Evolutionary conservation across 2,888 invertebrate genomes (phyloP).

Genomic region (Drosophila rellima): DNA sequence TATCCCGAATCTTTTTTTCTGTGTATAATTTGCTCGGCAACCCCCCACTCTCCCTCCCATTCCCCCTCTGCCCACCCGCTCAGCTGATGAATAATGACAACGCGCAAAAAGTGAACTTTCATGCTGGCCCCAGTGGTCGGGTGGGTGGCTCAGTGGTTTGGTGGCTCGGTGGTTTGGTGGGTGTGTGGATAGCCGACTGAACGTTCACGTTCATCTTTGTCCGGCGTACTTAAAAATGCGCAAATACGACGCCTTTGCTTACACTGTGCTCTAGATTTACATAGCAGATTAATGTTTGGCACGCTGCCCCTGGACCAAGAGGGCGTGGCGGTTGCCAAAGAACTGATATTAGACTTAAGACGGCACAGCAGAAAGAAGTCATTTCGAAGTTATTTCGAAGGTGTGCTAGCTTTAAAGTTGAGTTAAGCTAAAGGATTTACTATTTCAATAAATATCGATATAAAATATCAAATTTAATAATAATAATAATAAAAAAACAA

Average conservation of each 20-base stretch:
- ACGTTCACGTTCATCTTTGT: slow-evolving; percentile 47
- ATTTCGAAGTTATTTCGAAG: background rate
- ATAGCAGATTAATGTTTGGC: slow-evolving; percentile 70
- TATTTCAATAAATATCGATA: background rate
- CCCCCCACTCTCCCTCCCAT: slow-evolving; percentile 5
- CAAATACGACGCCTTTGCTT: slow-evolving; percentile 66
- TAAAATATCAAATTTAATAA: too few relatives aligned
- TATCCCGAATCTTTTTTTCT: too few relatives aligned
- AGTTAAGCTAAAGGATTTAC: background rate
- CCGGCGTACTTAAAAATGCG: slow-evolving; percentile 66
- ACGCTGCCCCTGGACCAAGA: background rate
- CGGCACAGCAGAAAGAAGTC: background rate
- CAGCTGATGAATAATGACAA: slow-evolving; percentile 83
- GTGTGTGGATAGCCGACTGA: slow-evolving; percentile 3
- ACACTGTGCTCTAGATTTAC: slow-evolving; percentile 66
- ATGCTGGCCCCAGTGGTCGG: slow-evolving; percentile 33
- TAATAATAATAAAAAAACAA: too few relatives aligned
- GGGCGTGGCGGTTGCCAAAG: background rate
- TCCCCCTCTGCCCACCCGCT: background rate
- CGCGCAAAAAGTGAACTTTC: slow-evolving; percentile 72
- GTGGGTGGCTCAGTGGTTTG: slow-evolving; percentile 18
- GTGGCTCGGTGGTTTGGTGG: background rate
- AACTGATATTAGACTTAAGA: slow-evolving; percentile 10
- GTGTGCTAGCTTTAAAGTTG: background rate
- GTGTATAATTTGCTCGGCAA: slow-evolving; percentile 51